phyloP scores from a whole-genome alignment of 2,797 vertebrate genomes.

The Rhinichthys osculus region DNA sequence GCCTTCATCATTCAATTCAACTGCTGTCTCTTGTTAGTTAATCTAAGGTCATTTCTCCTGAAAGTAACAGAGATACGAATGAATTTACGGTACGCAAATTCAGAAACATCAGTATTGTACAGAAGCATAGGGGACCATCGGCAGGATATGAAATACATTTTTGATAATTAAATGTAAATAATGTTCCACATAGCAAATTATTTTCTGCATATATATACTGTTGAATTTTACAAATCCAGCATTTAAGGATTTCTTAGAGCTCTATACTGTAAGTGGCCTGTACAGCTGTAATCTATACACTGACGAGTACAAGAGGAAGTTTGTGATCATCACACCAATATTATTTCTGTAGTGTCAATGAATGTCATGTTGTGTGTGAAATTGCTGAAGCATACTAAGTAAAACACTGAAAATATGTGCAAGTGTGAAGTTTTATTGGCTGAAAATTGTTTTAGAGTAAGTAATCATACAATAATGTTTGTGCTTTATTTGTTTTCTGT shows the following conservation, averaged over 20 bases:
- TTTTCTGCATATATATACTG: conserved; percentile 35
- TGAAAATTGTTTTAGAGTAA: conserved; percentile 4
- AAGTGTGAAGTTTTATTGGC: conserved; percentile 10
- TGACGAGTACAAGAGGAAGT: conserved; percentile 50
- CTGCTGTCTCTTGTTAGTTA: background rate
- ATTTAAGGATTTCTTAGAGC: conserved; percentile 24
- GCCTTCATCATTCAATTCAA: conserved; percentile 11
- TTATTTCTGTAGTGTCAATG: conserved; percentile 24
- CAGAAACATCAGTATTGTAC: conserved; percentile 73
- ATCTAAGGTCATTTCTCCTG: conserved; percentile 62
- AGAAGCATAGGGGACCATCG: conserved; percentile 40
- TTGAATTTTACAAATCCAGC: conserved; percentile 21
- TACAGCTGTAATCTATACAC: conserved; percentile 30
- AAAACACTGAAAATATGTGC: conserved; percentile 19
- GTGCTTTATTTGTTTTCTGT: background rate
- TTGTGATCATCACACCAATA: conserved; percentile 27
- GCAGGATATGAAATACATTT: conserved; percentile 52
- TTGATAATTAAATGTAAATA: conserved; percentile 72
- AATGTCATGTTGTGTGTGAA: conserved; percentile 42
- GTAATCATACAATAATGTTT: background rate
- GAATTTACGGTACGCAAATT: background rate
- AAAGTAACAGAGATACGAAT: conserved; percentile 64
- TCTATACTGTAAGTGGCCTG: conserved; percentile 30
- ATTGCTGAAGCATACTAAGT: conserved; percentile 6
- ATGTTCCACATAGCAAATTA: conserved; percentile 51